Base-by-base conservation (phyloP, 2,888 invertebrate species). In the Drosophila incognita region DNA sequence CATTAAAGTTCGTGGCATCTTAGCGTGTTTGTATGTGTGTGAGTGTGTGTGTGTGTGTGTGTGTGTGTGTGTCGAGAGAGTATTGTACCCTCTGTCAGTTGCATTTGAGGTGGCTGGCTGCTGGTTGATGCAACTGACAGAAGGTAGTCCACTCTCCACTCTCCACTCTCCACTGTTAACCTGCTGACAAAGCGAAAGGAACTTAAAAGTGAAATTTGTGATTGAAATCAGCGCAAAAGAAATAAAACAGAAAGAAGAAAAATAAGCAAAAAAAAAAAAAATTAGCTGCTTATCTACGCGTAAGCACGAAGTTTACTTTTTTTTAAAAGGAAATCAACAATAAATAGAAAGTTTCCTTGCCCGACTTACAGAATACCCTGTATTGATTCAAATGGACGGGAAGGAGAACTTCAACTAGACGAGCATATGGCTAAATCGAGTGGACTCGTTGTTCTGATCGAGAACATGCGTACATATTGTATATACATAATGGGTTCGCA, bases 281-380 rank as follows among this genome's bases (percentile, higher is more conserved):
- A 60, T 58, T 8, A 31, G 35, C 59, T 49, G 62, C 42, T 76
- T 65, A 76, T 68, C 76, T 76, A 80, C 59, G 80, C 78, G 64
- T 60, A 76, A 69, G 82, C 84, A 74, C 70, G 68, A 81, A 79
- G 77, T 72, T 73, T 80, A 1, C 29, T 7, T 65, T 67, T 79
- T 81, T 75, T 82, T 31, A 72, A 51, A 24, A n/a, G 58, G 42
- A 51, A 64, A 66, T 40, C 21, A 36, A 27, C 33, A 38, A 54
- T 35, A 56, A 51, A 29, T 1, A 40, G 24, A 15, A 24, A 24
- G 24, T 15, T 46, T 0, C 2, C 1, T n/a, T 5, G 29, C n/a
- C 10, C 29, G 15, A 57, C 57, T 31, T 8, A 1, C 11, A 6
- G 31, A 46, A 15, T 31, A 29, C 57, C 54, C 36, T 31, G 7